These are phyloP conservation scores for Manis pentadactyla DNA, from an alignment of 2,797 vertebrate species.

Conservation along the genomic window DNA sequence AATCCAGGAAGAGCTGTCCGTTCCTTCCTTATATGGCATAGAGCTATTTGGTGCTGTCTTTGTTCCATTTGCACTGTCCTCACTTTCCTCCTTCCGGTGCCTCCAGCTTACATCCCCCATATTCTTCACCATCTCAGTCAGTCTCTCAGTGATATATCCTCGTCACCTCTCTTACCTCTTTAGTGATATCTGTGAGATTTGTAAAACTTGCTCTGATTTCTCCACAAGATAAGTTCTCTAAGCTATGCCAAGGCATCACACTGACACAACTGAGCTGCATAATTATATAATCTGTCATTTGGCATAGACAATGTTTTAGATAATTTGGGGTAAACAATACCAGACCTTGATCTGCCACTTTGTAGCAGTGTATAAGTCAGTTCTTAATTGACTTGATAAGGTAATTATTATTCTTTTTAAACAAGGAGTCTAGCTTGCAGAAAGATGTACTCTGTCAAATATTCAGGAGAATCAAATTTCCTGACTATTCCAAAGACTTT, in stretches of 20 bases:
- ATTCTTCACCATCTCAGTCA: not conserved
- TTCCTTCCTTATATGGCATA: too few species aligned
- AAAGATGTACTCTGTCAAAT: not conserved
- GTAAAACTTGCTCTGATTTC: not conserved
- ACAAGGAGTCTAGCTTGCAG: too few species aligned
- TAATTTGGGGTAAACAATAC: not conserved
- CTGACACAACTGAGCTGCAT: not conserved
- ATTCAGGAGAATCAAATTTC: not conserved
- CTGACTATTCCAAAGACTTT: not conserved
- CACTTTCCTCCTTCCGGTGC: too few species aligned
- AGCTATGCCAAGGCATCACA: not conserved
- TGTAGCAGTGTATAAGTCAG: not conserved
- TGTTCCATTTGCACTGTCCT: too few species aligned
- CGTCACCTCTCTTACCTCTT: not conserved
- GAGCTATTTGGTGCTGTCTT: too few species aligned
- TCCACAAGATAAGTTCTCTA: not conserved
- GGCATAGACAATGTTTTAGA: not conserved
- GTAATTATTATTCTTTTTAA: too few species aligned
- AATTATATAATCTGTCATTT: not conserved
- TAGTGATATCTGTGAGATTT: not conserved
- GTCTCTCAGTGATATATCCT: not conserved
- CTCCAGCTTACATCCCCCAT: not conserved
- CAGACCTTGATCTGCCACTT: not conserved
- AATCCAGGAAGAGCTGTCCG: too few species aligned
- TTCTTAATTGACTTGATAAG: too few species aligned